These are phyloP conservation scores for Alectoris magna DNA, from an alignment of 2,797 vertebrate genomes.

Conservation along the genomic window DNA sequence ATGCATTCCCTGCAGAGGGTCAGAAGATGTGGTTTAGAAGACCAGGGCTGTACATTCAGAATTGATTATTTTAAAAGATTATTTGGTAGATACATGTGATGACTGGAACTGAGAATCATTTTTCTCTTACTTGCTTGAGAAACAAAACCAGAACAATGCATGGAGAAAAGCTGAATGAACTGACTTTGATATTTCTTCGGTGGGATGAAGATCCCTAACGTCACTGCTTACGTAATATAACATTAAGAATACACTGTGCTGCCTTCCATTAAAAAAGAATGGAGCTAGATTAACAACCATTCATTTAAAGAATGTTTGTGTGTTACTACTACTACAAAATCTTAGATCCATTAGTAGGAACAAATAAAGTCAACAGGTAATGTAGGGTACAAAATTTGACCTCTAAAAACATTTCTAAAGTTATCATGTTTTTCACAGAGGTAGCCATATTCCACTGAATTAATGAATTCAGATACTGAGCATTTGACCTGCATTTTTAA, in stretches of 20 bases:
- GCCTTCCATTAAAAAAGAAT: neutral
- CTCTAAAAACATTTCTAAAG: slow-evolving; percentile 60
- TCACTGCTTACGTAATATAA: neutral
- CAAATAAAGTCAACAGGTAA: neutral
- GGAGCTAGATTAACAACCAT: neutral
- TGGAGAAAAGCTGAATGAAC: neutral
- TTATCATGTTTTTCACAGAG: slow-evolving; percentile 36
- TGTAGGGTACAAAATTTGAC: neutral
- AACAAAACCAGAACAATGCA: neutral
- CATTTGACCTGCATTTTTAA: slow-evolving; percentile 67
- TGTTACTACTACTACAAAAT: neutral
- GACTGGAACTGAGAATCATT: neutral
- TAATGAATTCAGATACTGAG: slow-evolving; percentile 73
- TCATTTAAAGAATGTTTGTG: neutral
- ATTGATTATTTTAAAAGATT: neutral
- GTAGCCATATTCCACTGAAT: slow-evolving; percentile 51
- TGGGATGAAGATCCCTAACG: neutral
- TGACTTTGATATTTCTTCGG: neutral
- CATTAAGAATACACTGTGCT: neutral
- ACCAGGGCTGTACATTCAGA: neutral
- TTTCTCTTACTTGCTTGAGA: neutral
- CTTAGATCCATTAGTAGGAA: neutral
- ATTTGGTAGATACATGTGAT: neutral
- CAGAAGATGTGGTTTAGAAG: neutral
- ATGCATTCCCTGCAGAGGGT: neutral